A percentile compares a stretch with the other conserved stretches of the same genome.
phyloP scores from a whole-genome alignment of 2,797 vertebrate species.

The Lepus townsendii region DNA sequence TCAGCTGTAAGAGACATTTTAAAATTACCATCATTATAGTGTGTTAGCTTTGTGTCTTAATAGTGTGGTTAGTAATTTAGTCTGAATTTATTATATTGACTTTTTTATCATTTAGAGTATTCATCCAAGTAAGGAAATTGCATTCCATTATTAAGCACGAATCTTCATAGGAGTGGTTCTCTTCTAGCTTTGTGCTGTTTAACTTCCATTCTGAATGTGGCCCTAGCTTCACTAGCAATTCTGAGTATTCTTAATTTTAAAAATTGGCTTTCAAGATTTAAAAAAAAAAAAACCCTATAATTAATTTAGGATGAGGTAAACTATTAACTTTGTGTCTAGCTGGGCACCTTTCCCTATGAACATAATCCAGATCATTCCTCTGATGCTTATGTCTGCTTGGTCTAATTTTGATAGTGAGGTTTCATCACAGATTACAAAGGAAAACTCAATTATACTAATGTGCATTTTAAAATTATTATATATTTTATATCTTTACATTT shows the following conservation, averaged over 20 bases:
- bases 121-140: slow-evolving; percentile 26
- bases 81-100: slow-evolving; percentile 62
- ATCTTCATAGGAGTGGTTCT: slow-evolving; percentile 32
- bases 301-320: slow-evolving; percentile 68
- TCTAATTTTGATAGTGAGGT: slow-evolving; percentile 34
- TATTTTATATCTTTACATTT: slow-evolving; percentile 52
- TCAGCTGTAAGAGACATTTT: slow-evolving; percentile 37
- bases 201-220: slow-evolving; percentile 68
- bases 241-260: slow-evolving; percentile 65
- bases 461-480: slow-evolving; percentile 44
- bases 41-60: slow-evolving; percentile 39
- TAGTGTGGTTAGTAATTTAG: slow-evolving; percentile 59
- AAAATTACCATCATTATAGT: background rate
- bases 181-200: slow-evolving; percentile 61
- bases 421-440: slow-evolving; percentile 64
- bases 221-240: slow-evolving; percentile 55
- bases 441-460: slow-evolving; percentile 45
- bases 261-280: slow-evolving; percentile 59
- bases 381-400: background rate
- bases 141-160: slow-evolving; percentile 44
- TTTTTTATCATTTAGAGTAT: slow-evolving; percentile 54
- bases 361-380: background rate
- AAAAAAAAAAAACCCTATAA: slow-evolving; percentile 14
- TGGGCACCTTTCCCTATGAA: slow-evolving; percentile 53
- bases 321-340: slow-evolving; percentile 63